Evolutionary conservation across 1,140 invertebrate genomes (phyloP), one percentile per base, ranked within the genome.

Genomic region (Lucilia cuprina): DNA sequence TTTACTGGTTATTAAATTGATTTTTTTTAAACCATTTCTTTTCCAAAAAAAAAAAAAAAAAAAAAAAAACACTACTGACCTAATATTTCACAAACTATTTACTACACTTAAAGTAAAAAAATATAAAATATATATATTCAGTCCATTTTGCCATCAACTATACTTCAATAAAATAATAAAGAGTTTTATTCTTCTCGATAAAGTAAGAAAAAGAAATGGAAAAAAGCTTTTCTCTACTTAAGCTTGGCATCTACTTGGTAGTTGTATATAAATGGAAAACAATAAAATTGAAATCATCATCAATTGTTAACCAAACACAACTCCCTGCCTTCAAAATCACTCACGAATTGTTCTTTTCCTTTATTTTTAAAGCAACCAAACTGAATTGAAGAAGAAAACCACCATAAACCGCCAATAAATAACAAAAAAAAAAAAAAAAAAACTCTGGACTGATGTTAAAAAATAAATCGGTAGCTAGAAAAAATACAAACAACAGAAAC

Each of bases 341-440:
- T 17, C 41, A n/a, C n/a, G n/a, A n/a, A n/a, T n/a, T n/a, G n/a
- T 41, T 41, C 41, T 14, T 55, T 12, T 55, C 4, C 50, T 70
- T 19, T 19, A 5, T 19, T 19, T 19, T 65, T 65, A 19, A 65
- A n/a, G n/a, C 14, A 65, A 19, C 14, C 55, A 70, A 70, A 70
- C 65, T 7, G 8, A 70, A 60, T 60, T 17, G 55, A 60, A 70
- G 50, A 55, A 70, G 25, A 30, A 70, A 19, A 19, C 19, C 41
- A 80, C 47, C 77, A 80, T 80, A 80, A 80, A 80, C 77, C 77
- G 77, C 77, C 77, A 80, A 80, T 80, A 80, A 80, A 80, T 80
- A 80, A n/a, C n/a, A n/a, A n/a, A n/a, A n/a, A n/a, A n/a, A n/a
- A n/a, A n/a, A n/a, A n/a, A n/a, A n/a, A n/a, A 80, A 49, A 80